Base-by-base conservation (phyloP, 1,140 invertebrate species). In the Zaprionus vittiger region DNA sequence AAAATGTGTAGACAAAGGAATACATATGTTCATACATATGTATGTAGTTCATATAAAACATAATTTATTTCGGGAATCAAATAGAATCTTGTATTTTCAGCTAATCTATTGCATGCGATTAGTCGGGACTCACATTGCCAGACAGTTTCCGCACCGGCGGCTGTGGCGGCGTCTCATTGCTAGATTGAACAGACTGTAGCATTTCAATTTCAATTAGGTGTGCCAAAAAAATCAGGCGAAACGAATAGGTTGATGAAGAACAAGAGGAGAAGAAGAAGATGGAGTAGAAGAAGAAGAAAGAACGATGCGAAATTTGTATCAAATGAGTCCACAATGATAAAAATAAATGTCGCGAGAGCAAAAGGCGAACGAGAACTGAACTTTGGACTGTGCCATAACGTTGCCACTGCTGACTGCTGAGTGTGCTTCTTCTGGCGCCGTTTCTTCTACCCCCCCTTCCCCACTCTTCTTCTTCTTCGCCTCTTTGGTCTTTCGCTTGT, bases 251-350 rank as follows among this genome's bases (percentile, higher is more conserved):
- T 28, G 22, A 14, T 2, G 9, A 6, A 52, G 14, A 31, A 22
- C 1, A 28, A 52, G 31, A 11, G 20, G 1, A 52, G 22, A 4
- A 7, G 12, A n/a, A 28, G 34, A 20, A 1, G 9, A 6, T 37
- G 37, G 15, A 22, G 2, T 20, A 52, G 20, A 11, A 52, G 15
- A 4, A 6, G 5, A 20, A 52, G 15, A 14, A 9, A 61, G 11
- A 62, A 6, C 26, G 9, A 11, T 17, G 9, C 3, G 38, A 56
- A 64, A 47, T 64, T 55, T 26, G 24, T 41, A 52, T 41, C 24
- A 54, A 73, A 73, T 73, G 41, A 69, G 55, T 73, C 64, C 38
- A 22, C 31, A 60, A 5, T 37, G 37, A 15, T 37, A 55, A 37
- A 68, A 61, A 73, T 68, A 61, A 24, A 60, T 28, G 15, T 6